Conservation (phyloP, 2,888 invertebrate genomes). For the Patella depressa region DNA sequence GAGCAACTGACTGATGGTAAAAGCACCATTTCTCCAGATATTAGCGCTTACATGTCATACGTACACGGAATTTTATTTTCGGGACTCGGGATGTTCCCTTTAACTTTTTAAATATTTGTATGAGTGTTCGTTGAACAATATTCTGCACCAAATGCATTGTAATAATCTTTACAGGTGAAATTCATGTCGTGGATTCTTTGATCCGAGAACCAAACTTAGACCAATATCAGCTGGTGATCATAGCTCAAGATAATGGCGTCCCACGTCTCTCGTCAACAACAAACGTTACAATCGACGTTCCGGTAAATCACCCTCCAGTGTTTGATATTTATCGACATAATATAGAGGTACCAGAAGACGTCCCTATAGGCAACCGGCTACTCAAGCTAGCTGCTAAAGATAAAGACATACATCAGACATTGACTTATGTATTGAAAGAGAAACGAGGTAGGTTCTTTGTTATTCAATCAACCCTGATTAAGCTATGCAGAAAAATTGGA, state of each 20-base stretch:
- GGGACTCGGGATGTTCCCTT: too few species aligned
- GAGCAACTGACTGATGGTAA: too few species aligned
- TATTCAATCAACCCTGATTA: too few species aligned
- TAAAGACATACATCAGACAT: slow-evolving; percentile 24
- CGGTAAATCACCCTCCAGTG: slow-evolving; percentile 34
- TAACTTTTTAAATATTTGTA: too few species aligned
- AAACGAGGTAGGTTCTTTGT: too few species aligned
- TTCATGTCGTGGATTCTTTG: slow-evolving; percentile 32
- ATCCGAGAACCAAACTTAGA: slow-evolving; percentile 31
- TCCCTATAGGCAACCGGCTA: slow-evolving; percentile 23
- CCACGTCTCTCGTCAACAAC: slow-evolving; percentile 28
- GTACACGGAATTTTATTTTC: too few species aligned
- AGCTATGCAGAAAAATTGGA: too few species aligned
- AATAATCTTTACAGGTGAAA: slow-evolving; percentile 30
- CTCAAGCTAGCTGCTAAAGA: slow-evolving; percentile 31
- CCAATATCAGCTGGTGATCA: slow-evolving; percentile 31
- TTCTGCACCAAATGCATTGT: too few species aligned
- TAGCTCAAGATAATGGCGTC: slow-evolving; percentile 38
- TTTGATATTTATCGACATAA: slow-evolving; percentile 15
- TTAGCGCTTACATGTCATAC: too few species aligned
- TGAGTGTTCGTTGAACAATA: too few species aligned
- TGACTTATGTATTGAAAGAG: slow-evolving; percentile 18
- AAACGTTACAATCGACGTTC: slow-evolving; percentile 33
- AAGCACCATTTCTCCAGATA: too few species aligned
- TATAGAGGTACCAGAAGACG: slow-evolving; percentile 29